Conservation (phyloP, 2,797 vertebrate genomes). For the Simalia tracyae region DNA sequence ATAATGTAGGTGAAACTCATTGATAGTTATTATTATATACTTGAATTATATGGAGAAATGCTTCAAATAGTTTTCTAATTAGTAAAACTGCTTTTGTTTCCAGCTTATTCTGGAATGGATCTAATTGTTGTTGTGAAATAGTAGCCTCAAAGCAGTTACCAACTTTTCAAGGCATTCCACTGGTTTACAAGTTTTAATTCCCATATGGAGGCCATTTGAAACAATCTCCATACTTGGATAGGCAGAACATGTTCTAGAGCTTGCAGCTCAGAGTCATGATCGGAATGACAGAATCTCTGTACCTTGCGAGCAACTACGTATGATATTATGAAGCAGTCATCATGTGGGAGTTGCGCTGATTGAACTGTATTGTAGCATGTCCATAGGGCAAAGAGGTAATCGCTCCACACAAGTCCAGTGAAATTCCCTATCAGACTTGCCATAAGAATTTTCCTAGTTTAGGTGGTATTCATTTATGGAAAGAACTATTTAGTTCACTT, state of each 20-base stretch:
- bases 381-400: background rate
- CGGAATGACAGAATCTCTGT: background rate
- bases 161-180: background rate
- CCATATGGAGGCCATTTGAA: background rate
- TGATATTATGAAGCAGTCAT: background rate
- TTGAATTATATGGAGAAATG: background rate
- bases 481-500: too few species aligned
- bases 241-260: background rate
- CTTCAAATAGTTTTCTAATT: background rate
- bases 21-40: background rate
- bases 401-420: background rate
- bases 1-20: background rate
- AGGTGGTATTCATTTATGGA: background rate
- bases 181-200: background rate
- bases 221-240: background rate
- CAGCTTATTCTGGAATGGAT: background rate
- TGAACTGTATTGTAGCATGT: background rate
- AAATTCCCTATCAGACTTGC: background rate
- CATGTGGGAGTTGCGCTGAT: background rate
- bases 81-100: background rate
- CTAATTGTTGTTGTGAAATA: background rate
- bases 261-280: too few species aligned
- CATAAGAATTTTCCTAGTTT: background rate
- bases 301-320: background rate
- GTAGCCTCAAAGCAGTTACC: background rate